A percentile compares a stretch with the other conserved stretches of the same genome.
Evolutionary conservation across 2,888 invertebrate species (phyloP).

Genomic region (Strigamia maritima): DNA sequence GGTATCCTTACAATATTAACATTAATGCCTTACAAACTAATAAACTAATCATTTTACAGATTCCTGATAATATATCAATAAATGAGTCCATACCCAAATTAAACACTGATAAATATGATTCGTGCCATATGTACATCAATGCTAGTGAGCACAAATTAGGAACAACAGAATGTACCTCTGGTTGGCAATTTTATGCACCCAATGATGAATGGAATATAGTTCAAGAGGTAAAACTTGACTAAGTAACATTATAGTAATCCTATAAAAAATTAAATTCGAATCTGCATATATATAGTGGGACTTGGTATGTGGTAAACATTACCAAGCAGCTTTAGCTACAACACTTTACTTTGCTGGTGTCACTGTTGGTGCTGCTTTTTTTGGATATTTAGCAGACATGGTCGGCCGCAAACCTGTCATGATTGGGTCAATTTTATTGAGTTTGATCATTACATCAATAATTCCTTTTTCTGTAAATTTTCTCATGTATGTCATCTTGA

Average conservation of each 20-base stretch:
- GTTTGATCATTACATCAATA: constrained; percentile 48
- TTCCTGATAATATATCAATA: not conserved
- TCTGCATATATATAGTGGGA: constrained; percentile 52
- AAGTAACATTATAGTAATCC: too few relatives aligned
- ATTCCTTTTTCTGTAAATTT: constrained; percentile 48
- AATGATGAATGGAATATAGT: constrained; percentile 7
- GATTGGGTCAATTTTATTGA: constrained; percentile 53
- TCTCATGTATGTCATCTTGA: constrained; percentile 51
- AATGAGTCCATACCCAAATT: not conserved
- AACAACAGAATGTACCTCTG: not conserved
- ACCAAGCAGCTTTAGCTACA: constrained; percentile 50
- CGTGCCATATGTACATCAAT: constrained; percentile 6
- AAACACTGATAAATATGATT: not conserved
- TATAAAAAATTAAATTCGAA: too few relatives aligned
- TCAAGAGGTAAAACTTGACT: constrained; percentile 26
- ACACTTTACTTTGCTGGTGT: constrained; percentile 54
- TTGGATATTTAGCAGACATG: constrained; percentile 53
- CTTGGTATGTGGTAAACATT: constrained; percentile 52
- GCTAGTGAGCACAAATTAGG: not conserved
- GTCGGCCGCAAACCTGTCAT: constrained; percentile 54
- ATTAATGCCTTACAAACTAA: not conserved
- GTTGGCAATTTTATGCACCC: not conserved
- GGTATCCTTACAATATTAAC: constrained; percentile 5
- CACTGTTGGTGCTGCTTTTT: constrained; percentile 52
- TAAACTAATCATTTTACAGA: not conserved